These are phyloP conservation scores for Mycalesis mineus DNA, from an alignment of 2,888 invertebrate genomes.

Conservation along the genomic window DNA sequence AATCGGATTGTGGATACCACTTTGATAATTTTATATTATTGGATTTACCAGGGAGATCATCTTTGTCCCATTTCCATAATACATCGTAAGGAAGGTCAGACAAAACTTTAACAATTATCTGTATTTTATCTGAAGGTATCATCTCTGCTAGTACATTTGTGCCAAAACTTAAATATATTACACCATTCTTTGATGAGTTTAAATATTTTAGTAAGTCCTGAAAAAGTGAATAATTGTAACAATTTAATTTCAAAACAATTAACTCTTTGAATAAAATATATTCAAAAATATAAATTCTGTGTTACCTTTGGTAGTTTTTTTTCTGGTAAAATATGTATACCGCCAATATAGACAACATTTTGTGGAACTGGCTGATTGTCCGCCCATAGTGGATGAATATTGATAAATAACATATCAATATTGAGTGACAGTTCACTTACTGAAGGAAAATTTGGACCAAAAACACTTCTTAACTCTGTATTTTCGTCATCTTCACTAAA, in stretches of 20 bases:
- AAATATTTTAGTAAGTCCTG: constrained; percentile 54
- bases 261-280: too few species aligned
- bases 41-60: constrained; percentile 46
- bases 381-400: constrained; percentile 52
- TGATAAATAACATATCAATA: constrained; percentile 57
- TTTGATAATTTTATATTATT: constrained; percentile 57
- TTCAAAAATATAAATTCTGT: background rate
- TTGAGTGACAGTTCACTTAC: constrained; percentile 36
- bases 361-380: constrained; percentile 54
- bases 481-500: constrained; percentile 25
- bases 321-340: constrained; percentile 50
- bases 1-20: constrained; percentile 68
- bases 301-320: constrained; percentile 52
- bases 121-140: constrained; percentile 45
- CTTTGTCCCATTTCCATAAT: constrained; percentile 64
- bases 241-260: too few species aligned
- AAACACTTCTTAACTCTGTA: constrained; percentile 29
- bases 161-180: constrained; percentile 66
- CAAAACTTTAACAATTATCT: constrained; percentile 48
- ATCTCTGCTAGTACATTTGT: constrained; percentile 50
- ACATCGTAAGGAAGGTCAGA: constrained; percentile 60
- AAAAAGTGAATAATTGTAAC: constrained; percentile 45
- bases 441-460: constrained; percentile 37
- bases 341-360: constrained; percentile 55
- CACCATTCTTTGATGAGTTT: constrained; percentile 56